Evolutionary conservation across 2,113 vertebrate genomes (phyloP).

Genomic region (Pontoporia blainvillei): DNA sequence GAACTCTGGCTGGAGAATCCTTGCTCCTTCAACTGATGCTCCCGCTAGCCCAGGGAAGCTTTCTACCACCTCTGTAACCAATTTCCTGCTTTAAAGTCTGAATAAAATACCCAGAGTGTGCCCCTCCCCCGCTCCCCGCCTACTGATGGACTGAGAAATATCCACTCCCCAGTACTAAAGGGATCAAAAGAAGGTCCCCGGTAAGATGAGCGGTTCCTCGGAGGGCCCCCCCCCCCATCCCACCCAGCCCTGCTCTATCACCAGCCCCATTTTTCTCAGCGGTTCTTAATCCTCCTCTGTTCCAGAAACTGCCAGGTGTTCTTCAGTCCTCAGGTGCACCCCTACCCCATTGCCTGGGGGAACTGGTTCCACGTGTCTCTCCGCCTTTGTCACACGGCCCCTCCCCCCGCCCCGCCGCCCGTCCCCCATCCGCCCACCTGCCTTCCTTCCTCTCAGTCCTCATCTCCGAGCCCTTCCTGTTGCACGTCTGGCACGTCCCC

Average conservation of each 20-base stretch:
- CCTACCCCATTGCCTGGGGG: not conserved
- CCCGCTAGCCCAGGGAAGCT: not conserved
- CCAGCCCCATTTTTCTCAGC: not conserved
- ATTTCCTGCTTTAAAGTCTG: not conserved
- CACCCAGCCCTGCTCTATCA: not conserved
- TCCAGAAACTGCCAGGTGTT: constrained; percentile 33
- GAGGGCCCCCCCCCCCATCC: not conserved
- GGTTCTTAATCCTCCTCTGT: not conserved
- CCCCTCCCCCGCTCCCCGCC: too few relatives aligned
- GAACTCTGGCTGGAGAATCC: not conserved
- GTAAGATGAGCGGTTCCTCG: not conserved
- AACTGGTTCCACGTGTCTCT: constrained; percentile 37
- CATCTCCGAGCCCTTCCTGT: constrained; percentile 43
- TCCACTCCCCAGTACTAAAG: not conserved
- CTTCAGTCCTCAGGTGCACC: constrained; percentile 46
- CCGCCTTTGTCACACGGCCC: not conserved
- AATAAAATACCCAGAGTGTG: not conserved
- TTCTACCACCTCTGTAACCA: not conserved
- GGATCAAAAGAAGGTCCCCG: not conserved
- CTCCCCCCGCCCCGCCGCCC: not conserved
- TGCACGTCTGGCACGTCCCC: constrained; percentile 71
- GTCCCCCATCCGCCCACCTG: constrained; percentile 59
- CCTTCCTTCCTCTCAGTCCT: constrained; percentile 24
- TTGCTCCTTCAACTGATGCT: not conserved
- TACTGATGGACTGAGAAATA: not conserved